Conservation (phyloP, 1,140 invertebrate genomes). For the Anthonomus grandis region DNA sequence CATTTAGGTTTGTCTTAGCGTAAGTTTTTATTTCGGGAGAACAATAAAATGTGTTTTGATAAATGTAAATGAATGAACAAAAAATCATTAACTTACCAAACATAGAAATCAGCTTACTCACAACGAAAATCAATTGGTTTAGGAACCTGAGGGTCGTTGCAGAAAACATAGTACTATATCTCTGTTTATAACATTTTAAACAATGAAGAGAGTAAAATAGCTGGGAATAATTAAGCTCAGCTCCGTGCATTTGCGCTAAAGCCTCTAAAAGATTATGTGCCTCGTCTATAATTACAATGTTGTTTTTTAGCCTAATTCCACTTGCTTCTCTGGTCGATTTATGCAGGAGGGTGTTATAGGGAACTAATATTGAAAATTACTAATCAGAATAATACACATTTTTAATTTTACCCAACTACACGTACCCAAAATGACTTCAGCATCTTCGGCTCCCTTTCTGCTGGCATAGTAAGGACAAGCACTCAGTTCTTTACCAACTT, state of each 20-base stretch:
- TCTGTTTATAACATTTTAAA: slow-evolving; percentile 74
- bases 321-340: slow-evolving; percentile 77
- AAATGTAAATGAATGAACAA: too few species aligned
- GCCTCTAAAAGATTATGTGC: slow-evolving; percentile 95
- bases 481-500: slow-evolving; percentile 63
- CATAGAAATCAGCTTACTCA: slow-evolving; percentile 70
- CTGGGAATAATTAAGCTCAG: slow-evolving; percentile 65
- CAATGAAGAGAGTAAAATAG: slow-evolving; percentile 67
- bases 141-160: slow-evolving; percentile 80
- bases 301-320: slow-evolving; percentile 77
- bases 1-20: too few species aligned
- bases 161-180: slow-evolving; percentile 73
- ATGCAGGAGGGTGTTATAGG: slow-evolving; percentile 87
- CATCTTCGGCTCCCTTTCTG: slow-evolving; percentile 72
- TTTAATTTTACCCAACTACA: background rate
- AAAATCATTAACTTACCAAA: slow-evolving; percentile 56
- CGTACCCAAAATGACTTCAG: slow-evolving; percentile 68
- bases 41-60: too few species aligned
- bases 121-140: slow-evolving; percentile 82
- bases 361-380: slow-evolving; percentile 51
- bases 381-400: background rate
- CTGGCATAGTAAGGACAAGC: slow-evolving; percentile 91
- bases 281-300: slow-evolving; percentile 93
- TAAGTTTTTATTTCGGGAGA: too few species aligned
- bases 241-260: slow-evolving; percentile 81